phyloP scores from a whole-genome alignment of 2,888 invertebrate species.

The Macrophya alboannulata region DNA sequence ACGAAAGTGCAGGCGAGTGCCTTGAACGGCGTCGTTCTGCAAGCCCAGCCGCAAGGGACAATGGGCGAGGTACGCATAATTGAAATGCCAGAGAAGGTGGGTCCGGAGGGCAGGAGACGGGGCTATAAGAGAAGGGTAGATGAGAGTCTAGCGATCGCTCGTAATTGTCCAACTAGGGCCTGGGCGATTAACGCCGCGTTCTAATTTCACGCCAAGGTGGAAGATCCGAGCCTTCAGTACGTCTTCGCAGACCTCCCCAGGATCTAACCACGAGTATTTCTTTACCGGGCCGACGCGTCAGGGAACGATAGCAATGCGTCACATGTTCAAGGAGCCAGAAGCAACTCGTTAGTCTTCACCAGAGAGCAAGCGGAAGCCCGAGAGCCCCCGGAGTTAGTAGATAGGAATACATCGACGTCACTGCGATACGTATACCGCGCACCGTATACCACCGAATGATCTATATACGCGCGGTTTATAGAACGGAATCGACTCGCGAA shows the following conservation, averaged over 20 bases:
- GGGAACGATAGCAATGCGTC: conserved; percentile 51
- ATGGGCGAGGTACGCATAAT: conserved; percentile 54
- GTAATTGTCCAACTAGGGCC: conserved; percentile 48
- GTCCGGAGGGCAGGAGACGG: neutral
- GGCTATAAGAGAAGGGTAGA: neutral
- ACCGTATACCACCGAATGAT: neutral
- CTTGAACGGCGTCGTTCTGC: conserved; percentile 31
- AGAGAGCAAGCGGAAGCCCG: neutral
- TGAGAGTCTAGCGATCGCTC: conserved; percentile 33
- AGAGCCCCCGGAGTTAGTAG: neutral
- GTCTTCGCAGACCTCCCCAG: neutral
- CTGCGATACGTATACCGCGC: neutral
- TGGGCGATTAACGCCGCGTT: conserved; percentile 53
- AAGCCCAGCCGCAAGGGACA: conserved; percentile 41
- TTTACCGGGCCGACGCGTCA: conserved; percentile 53
- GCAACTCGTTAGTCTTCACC: conserved; percentile 50
- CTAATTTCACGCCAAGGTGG: conserved; percentile 47
- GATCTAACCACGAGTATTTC: conserved; percentile 50
- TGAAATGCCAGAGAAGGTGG: conserved; percentile 38
- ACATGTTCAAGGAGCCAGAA: conserved; percentile 53
- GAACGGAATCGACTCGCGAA: neutral
- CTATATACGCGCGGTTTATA: neutral
- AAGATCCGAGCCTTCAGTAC: conserved; percentile 11
- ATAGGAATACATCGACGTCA: conserved; percentile 34
- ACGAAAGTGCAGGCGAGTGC: conserved; percentile 43